These are phyloP conservation scores for Craniophora ligustri DNA, from an alignment of 2,888 invertebrate genomes.

Conservation along the genomic window DNA sequence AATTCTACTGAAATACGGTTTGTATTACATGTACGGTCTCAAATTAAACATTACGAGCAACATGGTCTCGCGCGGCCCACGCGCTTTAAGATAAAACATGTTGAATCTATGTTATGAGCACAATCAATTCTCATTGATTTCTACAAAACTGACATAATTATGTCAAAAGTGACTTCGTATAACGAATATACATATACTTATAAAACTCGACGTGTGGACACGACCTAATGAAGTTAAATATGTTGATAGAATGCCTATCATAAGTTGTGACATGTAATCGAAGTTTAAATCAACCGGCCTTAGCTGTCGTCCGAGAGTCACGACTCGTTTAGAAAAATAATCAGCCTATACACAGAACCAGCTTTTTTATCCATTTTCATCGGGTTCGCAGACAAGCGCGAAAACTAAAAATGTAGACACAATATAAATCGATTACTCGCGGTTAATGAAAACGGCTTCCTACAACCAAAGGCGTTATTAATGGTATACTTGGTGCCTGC, in stretches of 20 bases:
- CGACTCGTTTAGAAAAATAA: slow-evolving; percentile 36
- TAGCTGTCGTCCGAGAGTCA: slow-evolving; percentile 19
- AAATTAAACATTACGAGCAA: too few relatives aligned
- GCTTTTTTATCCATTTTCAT: slow-evolving; percentile 19
- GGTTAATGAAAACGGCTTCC: slow-evolving; percentile 48
- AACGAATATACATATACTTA: too few relatives aligned
- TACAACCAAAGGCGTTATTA: slow-evolving; percentile 59
- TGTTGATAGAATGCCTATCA: not conserved
- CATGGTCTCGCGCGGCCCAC: too few relatives aligned
- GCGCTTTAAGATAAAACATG: too few relatives aligned
- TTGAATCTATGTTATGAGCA: too few relatives aligned
- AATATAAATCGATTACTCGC: slow-evolving; percentile 52
- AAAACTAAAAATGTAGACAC: slow-evolving; percentile 34
- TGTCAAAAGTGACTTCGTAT: too few relatives aligned
- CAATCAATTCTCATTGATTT: too few relatives aligned
- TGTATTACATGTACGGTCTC: too few relatives aligned
- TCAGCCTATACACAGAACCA: slow-evolving; percentile 21
- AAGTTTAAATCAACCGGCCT: not conserved
- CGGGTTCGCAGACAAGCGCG: slow-evolving; percentile 20
- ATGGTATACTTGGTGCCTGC: slow-evolving; percentile 61
- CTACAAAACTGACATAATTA: too few relatives aligned
- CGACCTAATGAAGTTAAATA: not conserved
- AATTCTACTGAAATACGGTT: too few relatives aligned
- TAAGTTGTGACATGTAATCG: not conserved
- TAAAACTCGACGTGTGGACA: too few relatives aligned